A percentile compares a stretch with the other conserved stretches of the same genome.
phyloP scores from a whole-genome alignment of 2,797 vertebrate genomes.

The Syndactyla subalaris region DNA sequence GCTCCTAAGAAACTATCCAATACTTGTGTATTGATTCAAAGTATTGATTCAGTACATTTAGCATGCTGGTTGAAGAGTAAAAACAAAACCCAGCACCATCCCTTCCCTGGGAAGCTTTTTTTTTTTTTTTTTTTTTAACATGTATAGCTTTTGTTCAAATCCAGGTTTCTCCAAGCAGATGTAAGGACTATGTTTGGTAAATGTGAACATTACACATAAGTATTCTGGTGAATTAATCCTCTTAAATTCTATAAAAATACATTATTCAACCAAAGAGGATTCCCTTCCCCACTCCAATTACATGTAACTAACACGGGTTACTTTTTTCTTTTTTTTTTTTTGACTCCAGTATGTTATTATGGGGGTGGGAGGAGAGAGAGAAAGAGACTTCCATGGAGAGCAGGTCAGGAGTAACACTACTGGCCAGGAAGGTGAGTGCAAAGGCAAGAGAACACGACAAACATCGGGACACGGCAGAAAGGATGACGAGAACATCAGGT shows the following conservation, averaged over 20 bases:
- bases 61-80: not conserved
- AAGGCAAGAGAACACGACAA: not conserved
- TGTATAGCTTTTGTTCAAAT: not conserved
- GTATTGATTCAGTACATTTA: conserved; percentile 1
- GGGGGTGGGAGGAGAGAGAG: not conserved
- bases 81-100: not conserved
- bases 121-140: not conserved
- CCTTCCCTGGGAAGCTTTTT: not conserved
- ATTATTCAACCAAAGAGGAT: not conserved
- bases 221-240: not conserved
- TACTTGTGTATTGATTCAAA: not conserved
- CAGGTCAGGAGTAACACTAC: not conserved
- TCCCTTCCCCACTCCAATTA: not conserved
- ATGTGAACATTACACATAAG: not conserved
- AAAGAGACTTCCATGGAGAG: not conserved
- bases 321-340: not conserved
- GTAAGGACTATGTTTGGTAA: not conserved
- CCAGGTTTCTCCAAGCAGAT: not conserved
- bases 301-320: not conserved
- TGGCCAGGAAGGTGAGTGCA: not conserved
- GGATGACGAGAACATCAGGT: not conserved
- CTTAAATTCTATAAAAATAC: not conserved
- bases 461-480: not conserved
- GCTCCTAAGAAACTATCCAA: not conserved
- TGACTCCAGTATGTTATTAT: not conserved